Conservation (phyloP, 2,888 invertebrate genomes). For the Thumatha senex region DNA sequence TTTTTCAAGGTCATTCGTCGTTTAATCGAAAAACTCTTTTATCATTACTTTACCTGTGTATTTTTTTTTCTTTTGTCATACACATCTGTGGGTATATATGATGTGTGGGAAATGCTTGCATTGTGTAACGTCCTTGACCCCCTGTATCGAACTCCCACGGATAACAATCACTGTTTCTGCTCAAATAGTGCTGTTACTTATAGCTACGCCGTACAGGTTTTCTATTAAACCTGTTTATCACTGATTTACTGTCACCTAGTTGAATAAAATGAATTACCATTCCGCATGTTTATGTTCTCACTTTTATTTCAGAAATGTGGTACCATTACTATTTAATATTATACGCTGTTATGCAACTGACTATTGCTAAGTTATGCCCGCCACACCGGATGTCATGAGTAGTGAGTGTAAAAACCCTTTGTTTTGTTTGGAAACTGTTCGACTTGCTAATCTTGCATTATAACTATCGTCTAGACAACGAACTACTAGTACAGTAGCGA, state of each 20-base stretch:
- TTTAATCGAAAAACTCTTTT: not conserved
- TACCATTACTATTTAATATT: constrained; percentile 16
- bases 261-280: constrained; percentile 14
- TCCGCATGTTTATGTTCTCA: constrained; percentile 18
- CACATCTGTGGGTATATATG: constrained; percentile 15
- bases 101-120: constrained; percentile 56
- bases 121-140: constrained; percentile 59
- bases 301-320: constrained; percentile 28
- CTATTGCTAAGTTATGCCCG: constrained; percentile 10
- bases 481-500: no score
- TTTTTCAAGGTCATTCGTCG: not conserved
- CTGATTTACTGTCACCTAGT: constrained; percentile 28
- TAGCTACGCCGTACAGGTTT: constrained; percentile 28
- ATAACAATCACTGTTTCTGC: constrained; percentile 54
- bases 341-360: constrained; percentile 21
- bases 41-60: not conserved
- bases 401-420: constrained; percentile 16
- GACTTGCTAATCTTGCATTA: not conserved
- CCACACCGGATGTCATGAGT: constrained; percentile 20
- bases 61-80: not conserved
- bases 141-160: constrained; percentile 58
- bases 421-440: constrained; percentile 17
- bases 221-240: constrained; percentile 42
- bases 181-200: constrained; percentile 32
- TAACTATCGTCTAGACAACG: no score